Evolutionary conservation across 1,140 invertebrate species (phyloP).

Genomic region (Drosophila subpulchrella): DNA sequence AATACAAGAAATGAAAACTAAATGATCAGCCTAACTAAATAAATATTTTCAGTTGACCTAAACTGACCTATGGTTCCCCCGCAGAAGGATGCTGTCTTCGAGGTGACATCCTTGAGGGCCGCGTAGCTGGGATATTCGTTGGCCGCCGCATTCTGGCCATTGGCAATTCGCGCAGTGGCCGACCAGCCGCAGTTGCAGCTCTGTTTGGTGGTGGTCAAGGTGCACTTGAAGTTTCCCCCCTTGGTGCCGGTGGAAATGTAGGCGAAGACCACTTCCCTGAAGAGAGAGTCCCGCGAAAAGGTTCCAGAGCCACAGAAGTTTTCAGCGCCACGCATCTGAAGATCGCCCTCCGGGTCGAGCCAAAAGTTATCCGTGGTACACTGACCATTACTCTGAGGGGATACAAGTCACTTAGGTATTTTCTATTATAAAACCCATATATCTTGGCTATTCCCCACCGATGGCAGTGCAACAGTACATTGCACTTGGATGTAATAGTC

Average conservation of each 20-base stretch:
- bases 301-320: constrained; percentile 73
- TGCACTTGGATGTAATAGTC: constrained; percentile 68
- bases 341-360: constrained; percentile 71
- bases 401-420: background rate
- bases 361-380: constrained; percentile 78
- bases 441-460: constrained; percentile 43
- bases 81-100: constrained; percentile 47
- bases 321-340: constrained; percentile 63
- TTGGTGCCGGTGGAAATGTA: constrained; percentile 58
- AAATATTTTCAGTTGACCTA: too few species aligned
- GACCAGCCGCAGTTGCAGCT: constrained; percentile 78
- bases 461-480: constrained; percentile 59
- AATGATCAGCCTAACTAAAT: background rate
- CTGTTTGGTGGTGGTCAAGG: constrained; percentile 40
- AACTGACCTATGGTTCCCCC: constrained; percentile 66
- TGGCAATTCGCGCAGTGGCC: constrained; percentile 59
- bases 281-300: constrained; percentile 64
- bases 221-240: constrained; percentile 63
- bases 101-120: constrained; percentile 59
- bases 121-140: constrained; percentile 78
- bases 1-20: too few species aligned
- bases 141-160: constrained; percentile 51
- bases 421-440: constrained; percentile 1
- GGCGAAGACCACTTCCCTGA: constrained; percentile 62
- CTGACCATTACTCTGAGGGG: constrained; percentile 41